These are phyloP conservation scores for Leucophenga montana DNA, from an alignment of 2,888 invertebrate genomes.

Conservation along the genomic window DNA sequence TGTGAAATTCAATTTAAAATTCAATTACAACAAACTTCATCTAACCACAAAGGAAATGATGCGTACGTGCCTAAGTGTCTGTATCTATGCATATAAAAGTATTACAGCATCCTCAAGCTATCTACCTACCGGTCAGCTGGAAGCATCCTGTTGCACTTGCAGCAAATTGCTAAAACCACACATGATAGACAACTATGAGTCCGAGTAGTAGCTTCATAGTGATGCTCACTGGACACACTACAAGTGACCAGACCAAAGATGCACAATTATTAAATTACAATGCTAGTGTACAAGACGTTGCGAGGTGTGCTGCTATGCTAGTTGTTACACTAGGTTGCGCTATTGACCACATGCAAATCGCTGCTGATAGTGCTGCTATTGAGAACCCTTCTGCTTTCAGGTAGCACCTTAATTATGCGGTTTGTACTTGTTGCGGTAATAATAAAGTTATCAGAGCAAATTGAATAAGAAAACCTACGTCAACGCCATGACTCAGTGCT, in stretches of 20 bases:
- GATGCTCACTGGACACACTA: neutral
- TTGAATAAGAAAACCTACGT: slow-evolving; percentile 1
- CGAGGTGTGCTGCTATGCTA: neutral
- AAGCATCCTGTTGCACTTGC: slow-evolving; percentile 6
- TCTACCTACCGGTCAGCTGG: slow-evolving; percentile 50
- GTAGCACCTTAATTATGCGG: neutral
- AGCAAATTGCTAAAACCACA: slow-evolving; percentile 60
- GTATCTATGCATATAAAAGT: neutral
- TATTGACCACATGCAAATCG: slow-evolving; percentile 30
- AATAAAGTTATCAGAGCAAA: slow-evolving; percentile 13
- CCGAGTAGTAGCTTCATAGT: slow-evolving; percentile 8
- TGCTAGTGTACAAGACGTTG: slow-evolving; percentile 24
- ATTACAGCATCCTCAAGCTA: slow-evolving; percentile 53
- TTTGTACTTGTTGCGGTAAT: neutral
- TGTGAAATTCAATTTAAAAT: slow-evolving; percentile 56
- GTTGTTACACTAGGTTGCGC: slow-evolving; percentile 22
- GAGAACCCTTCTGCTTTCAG: neutral
- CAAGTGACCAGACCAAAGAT: slow-evolving; percentile 21
- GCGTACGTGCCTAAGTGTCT: slow-evolving; percentile 27
- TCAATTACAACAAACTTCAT: slow-evolving; percentile 51
- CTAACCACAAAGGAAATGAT: slow-evolving; percentile 46
- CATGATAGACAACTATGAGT: slow-evolving; percentile 65
- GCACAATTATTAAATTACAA: slow-evolving; percentile 65
- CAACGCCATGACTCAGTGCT: slow-evolving; percentile 3
- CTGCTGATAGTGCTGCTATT: neutral